Conservation (phyloP, 2,888 invertebrate species). For the Acrobasis consociella region DNA sequence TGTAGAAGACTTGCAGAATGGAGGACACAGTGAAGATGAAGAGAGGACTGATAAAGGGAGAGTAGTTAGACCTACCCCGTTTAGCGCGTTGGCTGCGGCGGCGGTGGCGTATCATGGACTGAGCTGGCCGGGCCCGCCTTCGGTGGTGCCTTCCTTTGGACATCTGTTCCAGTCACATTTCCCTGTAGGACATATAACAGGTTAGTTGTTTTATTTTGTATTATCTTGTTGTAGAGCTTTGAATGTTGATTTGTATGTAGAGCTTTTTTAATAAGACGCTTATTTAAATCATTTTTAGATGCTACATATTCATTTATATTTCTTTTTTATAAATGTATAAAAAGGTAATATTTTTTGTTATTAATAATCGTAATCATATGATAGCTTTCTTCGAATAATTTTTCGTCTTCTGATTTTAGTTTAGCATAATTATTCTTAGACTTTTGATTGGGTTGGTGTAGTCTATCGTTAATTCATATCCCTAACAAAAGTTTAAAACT, state of each 20-base stretch:
- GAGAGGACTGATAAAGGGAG: slow-evolving; percentile 68
- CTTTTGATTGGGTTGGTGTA: too few relatives aligned
- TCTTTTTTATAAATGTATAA: too few relatives aligned
- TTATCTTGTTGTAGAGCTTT: background rate
- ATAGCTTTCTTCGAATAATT: too few relatives aligned
- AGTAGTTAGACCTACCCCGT: slow-evolving; percentile 88
- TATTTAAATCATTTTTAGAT: background rate
- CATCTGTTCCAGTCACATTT: slow-evolving; percentile 87
- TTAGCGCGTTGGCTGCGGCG: slow-evolving; percentile 86
- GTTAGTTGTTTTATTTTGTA: slow-evolving; percentile 43
- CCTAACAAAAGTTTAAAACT: too few relatives aligned
- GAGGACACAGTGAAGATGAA: slow-evolving; percentile 74
- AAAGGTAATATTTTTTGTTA: too few relatives aligned
- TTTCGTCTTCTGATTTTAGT: too few relatives aligned
- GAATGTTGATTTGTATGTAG: background rate
- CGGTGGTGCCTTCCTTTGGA: slow-evolving; percentile 84
- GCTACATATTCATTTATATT: too few relatives aligned
- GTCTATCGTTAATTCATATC: too few relatives aligned
- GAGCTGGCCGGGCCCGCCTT: slow-evolving; percentile 79
- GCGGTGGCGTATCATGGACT: slow-evolving; percentile 86
- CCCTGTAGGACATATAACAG: slow-evolving; percentile 74
- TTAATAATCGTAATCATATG: too few relatives aligned
- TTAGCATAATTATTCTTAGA: too few relatives aligned
- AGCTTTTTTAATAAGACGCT: background rate
- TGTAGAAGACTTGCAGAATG: slow-evolving; percentile 89